Evolutionary conservation across 2,888 invertebrate species (phyloP).

Genomic region (Tethea ocularis): DNA sequence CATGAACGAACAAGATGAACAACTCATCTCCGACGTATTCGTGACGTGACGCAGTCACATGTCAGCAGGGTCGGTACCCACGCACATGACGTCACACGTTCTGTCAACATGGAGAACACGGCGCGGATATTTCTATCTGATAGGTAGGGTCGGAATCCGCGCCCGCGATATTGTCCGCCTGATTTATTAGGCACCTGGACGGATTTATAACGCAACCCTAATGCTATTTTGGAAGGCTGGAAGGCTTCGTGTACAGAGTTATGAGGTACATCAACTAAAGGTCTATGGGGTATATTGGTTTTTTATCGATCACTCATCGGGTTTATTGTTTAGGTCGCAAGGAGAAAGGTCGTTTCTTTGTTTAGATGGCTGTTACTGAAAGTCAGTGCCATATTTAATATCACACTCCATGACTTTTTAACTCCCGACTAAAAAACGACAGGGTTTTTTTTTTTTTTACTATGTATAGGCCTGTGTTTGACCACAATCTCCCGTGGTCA

Average conservation of each 20-base stretch:
- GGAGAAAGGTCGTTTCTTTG: too few species aligned
- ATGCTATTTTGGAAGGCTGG: conserved; percentile 12
- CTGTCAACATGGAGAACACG: background rate
- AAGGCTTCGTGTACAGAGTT: conserved; percentile 4
- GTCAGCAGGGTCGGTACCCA: background rate
- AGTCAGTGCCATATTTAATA: too few species aligned
- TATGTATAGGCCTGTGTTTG: too few species aligned
- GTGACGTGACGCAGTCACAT: background rate
- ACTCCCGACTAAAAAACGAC: too few species aligned
- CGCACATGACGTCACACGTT: background rate
- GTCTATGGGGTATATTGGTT: background rate
- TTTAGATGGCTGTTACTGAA: too few species aligned
- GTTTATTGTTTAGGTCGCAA: background rate
- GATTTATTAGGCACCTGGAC: conserved; percentile 15
- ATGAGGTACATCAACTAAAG: background rate
- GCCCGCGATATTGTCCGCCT: conserved; percentile 11
- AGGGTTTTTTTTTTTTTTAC: too few species aligned
- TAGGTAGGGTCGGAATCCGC: conserved; percentile 9
- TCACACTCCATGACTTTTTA: too few species aligned
- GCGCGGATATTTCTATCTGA: conserved; percentile 9
- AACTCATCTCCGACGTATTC: too few species aligned
- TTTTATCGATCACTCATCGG: background rate
- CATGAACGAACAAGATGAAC: too few species aligned
- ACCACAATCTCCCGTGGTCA: too few species aligned
- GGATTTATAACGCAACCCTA: conserved; percentile 11